Base-by-base conservation (phyloP, 2,797 vertebrate genomes). In the Scarus forsteni region DNA sequence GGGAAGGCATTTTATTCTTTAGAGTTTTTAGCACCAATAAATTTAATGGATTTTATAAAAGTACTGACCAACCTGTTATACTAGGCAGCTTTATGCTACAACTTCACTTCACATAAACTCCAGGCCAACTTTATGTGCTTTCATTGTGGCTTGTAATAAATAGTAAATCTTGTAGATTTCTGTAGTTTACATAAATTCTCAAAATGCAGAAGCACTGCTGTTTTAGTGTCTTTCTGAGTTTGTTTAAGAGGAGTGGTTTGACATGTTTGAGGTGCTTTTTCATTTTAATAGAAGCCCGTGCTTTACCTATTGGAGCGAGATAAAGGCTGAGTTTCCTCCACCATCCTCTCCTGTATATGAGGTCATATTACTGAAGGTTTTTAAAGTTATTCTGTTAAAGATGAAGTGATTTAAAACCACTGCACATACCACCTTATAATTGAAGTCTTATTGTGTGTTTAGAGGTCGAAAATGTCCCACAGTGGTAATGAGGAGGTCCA, bases 391-490 rank as follows among this genome's bases (percentile, higher is more conserved):
- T 75, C 71, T 59, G 8, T 12, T 16, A 51, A 73, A 66, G 35
- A 72, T 72, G 8, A 46, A 38, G 27, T 43, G 27, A 45, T 56
- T 56, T 56, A 57, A 65, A 54, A 66, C 7, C 16, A 8, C n/a
- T 45, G 0, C 43, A 46, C 43, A 16, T 3, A 13, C 3, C 49
- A 36, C 18, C 40, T 60, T 53, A 59, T 71, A 77, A 67, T 81
- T 62, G 12, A 53, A 54, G 40, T 59, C 8, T 45, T 67, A 71
- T 70, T 76, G 59, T 64, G 13, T 43, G 16, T 42, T 69, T 46
- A 10, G 73, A 79, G 74, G 72, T 76, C 3, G 8, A 66, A 61
- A 52, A 67, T 46, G 62, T 60, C 44, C 61, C 39, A 36, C 55
- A 35, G 64, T 51, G 69, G 13, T 70, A 59, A 67, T 72, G 52